Conservation (phyloP, 2,888 invertebrate genomes). For the Labia minor region DNA sequence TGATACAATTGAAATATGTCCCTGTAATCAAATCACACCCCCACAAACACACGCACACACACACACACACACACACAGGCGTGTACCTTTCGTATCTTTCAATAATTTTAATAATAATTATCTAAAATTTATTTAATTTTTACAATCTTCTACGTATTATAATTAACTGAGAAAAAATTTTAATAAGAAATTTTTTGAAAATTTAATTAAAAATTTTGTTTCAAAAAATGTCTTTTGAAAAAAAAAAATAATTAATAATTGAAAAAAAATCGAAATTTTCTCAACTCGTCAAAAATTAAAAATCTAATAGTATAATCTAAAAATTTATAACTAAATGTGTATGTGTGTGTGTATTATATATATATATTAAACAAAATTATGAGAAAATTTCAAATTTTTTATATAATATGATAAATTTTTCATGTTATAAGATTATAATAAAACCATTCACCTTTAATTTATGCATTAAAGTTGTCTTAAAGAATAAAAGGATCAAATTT, state of each 20-base stretch:
- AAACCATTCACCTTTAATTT: too few species aligned
- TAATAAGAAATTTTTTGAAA: constrained; percentile 34
- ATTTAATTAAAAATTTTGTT: not conserved
- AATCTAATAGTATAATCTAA: too few species aligned
- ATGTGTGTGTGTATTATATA: too few species aligned
- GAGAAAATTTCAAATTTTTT: too few species aligned
- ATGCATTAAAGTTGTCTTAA: too few species aligned
- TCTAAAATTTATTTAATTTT: not conserved
- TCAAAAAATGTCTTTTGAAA: not conserved
- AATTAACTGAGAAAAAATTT: constrained; percentile 18
- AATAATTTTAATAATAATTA: not conserved
- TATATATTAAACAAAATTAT: too few species aligned
- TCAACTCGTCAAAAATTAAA: too few species aligned
- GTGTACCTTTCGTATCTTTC: not conserved
- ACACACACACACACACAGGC: not conserved
- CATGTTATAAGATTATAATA: too few species aligned
- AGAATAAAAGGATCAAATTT: too few species aligned
- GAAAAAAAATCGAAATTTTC: not conserved
- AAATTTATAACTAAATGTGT: too few species aligned
- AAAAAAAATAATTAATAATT: not conserved
- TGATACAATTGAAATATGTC: constrained; percentile 98
- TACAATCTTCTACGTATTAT: too few species aligned
- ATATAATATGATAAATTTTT: too few species aligned
- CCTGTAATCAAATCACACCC: constrained; percentile 47
- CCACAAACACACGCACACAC: not conserved